These are phyloP conservation scores for Pangasianodon hypophthalmus DNA, from an alignment of 2,113 vertebrate species.

Conservation along the genomic window DNA sequence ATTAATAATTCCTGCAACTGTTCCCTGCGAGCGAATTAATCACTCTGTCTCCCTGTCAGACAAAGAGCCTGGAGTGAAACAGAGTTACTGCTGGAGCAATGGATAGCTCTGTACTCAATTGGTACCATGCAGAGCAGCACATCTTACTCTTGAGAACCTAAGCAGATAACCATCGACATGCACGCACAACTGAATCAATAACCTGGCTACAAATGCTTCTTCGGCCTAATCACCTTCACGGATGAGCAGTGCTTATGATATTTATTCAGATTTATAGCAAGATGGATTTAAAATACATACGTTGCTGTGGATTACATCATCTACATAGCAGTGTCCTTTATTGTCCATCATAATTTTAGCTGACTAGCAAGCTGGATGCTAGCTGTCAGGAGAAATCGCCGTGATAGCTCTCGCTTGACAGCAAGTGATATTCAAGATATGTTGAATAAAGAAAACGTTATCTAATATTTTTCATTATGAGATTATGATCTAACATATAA, in stretches of 20 bases:
- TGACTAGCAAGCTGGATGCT: neutral
- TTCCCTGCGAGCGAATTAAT: constrained; percentile 63
- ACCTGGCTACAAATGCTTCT: neutral
- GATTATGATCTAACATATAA: neutral
- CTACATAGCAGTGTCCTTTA: neutral
- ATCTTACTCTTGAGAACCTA: neutral
- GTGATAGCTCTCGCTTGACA: neutral
- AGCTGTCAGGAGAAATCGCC: neutral
- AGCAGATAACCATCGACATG: constrained; percentile 9
- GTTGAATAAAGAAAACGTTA: neutral
- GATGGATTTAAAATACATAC: neutral
- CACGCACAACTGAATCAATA: neutral
- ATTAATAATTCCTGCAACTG: constrained; percentile 63
- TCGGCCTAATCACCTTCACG: neutral
- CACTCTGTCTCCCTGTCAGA: constrained; percentile 54
- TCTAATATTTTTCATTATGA: neutral
- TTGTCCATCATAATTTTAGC: neutral
- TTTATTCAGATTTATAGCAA: neutral
- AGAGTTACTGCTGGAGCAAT: constrained; percentile 39
- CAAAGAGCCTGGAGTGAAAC: constrained; percentile 53
- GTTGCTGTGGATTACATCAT: neutral
- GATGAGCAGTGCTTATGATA: neutral
- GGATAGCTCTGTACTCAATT: constrained; percentile 38
- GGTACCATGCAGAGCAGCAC: constrained; percentile 15
- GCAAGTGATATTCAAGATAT: neutral